Evolutionary conservation across 2,797 vertebrate species (phyloP).

Genomic region (Mionectes olivaceus): DNA sequence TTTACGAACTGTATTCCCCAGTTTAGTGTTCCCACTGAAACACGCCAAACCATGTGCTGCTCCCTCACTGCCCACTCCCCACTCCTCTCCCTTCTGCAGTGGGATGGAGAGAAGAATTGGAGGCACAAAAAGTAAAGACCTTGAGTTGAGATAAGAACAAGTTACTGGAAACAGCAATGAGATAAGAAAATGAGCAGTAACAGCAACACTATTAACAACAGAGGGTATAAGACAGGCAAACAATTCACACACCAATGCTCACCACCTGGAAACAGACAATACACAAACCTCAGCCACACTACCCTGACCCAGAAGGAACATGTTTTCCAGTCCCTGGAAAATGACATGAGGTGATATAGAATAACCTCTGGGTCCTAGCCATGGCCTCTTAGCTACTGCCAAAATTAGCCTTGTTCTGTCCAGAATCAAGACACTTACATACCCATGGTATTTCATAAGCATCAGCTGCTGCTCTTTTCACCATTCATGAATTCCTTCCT

Average conservation of each 20-base stretch:
- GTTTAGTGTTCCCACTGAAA: background rate
- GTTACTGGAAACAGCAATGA: background rate
- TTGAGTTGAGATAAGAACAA: too few relatives aligned
- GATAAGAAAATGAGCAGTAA: background rate
- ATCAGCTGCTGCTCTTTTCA: background rate
- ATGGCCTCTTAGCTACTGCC: background rate
- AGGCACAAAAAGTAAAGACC: background rate
- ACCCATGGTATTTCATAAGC: background rate
- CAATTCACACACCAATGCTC: background rate
- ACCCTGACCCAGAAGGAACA: background rate
- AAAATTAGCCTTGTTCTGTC: background rate
- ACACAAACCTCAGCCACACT: background rate
- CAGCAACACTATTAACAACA: background rate
- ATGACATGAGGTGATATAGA: background rate
- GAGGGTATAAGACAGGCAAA: background rate
- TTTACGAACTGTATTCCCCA: background rate
- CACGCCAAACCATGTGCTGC: background rate
- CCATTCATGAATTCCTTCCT: fast-evolving
- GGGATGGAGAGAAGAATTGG: background rate
- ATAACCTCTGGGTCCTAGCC: background rate
- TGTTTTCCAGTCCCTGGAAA: background rate
- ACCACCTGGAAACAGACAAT: background rate
- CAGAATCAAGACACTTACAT: fast-evolving
- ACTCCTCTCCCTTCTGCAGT: background rate
- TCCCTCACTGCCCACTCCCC: background rate